Percentiles rank a stretch among this genome's conserved stretches.
phyloP scores from a whole-genome alignment of 1,140 invertebrate species.

The Euglossa dilemma region DNA sequence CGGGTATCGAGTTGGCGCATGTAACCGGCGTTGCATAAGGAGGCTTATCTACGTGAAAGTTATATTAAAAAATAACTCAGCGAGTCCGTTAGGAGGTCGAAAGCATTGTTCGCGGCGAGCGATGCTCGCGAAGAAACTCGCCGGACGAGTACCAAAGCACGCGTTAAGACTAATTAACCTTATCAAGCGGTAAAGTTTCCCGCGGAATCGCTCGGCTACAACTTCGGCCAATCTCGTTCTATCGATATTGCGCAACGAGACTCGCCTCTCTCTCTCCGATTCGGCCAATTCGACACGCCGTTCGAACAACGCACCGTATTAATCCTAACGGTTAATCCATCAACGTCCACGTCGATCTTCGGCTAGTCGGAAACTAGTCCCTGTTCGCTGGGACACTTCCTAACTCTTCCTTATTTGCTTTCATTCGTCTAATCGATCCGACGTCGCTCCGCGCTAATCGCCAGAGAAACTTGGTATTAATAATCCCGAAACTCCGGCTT shows the following conservation, averaged over 20 bases:
- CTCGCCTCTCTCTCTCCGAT: neutral
- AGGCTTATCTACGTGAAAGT: conserved; percentile 42
- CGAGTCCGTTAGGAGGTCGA: neutral
- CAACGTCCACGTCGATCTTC: neutral
- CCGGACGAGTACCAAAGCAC: neutral
- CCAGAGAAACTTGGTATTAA: conserved; percentile 23
- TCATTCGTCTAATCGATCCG: neutral
- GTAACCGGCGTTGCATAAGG: conserved; percentile 44
- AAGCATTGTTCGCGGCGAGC: conserved; percentile 6
- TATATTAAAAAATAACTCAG: conserved; percentile 29
- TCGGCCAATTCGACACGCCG: conserved; percentile 16
- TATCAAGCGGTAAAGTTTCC: conserved; percentile 29
- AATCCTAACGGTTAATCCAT: conserved; percentile 21
- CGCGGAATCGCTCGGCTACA: conserved; percentile 6
- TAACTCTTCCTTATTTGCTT: neutral
- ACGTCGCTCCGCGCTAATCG: neutral
- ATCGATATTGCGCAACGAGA: conserved; percentile 11
- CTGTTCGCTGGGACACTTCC: neutral
- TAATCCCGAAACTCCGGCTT: conserved; percentile 19
- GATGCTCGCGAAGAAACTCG: neutral
- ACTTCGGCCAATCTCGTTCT: neutral
- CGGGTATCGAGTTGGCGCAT: conserved; percentile 26
- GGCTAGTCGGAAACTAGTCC: too few species aligned
- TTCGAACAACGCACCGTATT: conserved; percentile 1
- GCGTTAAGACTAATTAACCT: conserved; percentile 24